Conservation (phyloP, 2,888 invertebrate genomes). For the Geotrupes spiniger region DNA sequence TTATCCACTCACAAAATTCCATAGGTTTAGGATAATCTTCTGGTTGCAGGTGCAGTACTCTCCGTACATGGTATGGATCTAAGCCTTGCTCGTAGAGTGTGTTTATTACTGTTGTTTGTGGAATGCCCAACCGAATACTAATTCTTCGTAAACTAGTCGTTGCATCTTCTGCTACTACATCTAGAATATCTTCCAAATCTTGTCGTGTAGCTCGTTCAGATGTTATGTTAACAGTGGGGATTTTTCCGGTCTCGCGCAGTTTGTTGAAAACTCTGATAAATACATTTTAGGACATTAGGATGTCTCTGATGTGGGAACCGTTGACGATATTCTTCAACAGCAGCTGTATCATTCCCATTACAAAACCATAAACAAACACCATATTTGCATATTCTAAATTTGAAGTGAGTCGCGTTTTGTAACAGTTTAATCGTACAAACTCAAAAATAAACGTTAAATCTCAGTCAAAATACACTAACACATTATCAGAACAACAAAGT, state of each 20-base stretch:
- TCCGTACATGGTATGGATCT: conserved; percentile 14
- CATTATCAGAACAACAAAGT: too few relatives aligned
- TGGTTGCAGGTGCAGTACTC: conserved; percentile 20
- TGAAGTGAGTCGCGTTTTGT: too few relatives aligned
- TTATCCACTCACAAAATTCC: conserved; percentile 23
- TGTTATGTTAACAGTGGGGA: conserved; percentile 21
- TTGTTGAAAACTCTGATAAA: conserved; percentile 20
- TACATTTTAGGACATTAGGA: conserved; percentile 15
- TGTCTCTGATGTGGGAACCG: conserved; percentile 23
- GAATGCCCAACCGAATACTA: conserved; percentile 19
- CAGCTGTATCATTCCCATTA: conserved; percentile 17
- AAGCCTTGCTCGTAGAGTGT: conserved; percentile 23
- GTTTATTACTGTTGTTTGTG: conserved; percentile 22
- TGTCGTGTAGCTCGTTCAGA: conserved; percentile 21
- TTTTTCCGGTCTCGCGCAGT: conserved; percentile 18
- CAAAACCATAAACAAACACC: conserved; percentile 23
- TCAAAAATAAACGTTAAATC: too few relatives aligned
- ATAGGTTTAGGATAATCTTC: conserved; percentile 16
- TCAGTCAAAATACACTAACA: too few relatives aligned
- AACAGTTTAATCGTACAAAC: too few relatives aligned
- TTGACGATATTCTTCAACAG: conserved; percentile 25
- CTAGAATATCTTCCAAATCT: conserved; percentile 21
- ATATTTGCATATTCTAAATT: conserved; percentile 11
- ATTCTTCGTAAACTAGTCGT: conserved; percentile 12
- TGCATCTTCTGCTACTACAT: conserved; percentile 14